Conservation (phyloP, 2,888 invertebrate genomes). For the Syrista parreyssii region DNA sequence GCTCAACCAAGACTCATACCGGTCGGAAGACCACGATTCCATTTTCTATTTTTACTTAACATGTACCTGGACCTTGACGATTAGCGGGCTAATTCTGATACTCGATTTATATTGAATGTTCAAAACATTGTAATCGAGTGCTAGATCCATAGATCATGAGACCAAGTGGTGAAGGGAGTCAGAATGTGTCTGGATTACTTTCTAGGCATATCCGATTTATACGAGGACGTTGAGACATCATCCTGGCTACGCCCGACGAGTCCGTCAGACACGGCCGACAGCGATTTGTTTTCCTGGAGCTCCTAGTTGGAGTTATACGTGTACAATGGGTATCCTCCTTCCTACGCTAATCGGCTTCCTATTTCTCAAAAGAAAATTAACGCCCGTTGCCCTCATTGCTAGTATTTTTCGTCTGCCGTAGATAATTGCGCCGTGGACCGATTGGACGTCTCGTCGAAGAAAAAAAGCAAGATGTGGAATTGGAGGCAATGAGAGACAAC, state of each 20-base stretch:
- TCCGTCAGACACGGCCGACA: constrained; percentile 42
- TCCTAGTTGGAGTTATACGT: neutral
- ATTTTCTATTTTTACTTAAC: neutral
- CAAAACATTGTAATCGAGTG: neutral
- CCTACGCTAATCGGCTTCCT: constrained; percentile 52
- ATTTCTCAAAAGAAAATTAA: constrained; percentile 41
- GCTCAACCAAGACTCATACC: neutral
- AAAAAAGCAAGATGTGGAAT: no score
- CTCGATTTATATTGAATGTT: neutral
- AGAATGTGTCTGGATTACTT: constrained; percentile 1
- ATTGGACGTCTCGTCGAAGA: constrained; percentile 25
- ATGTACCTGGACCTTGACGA: constrained; percentile 3
- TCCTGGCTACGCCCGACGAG: constrained; percentile 51
- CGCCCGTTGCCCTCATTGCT: constrained; percentile 25
- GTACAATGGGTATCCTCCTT: constrained; percentile 24
- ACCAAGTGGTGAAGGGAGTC: neutral
- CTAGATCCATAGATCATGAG: neutral
- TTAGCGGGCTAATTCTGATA: constrained; percentile 10
- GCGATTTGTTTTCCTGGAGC: constrained; percentile 7
- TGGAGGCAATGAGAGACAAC: neutral
- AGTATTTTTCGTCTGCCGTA: constrained; percentile 30
- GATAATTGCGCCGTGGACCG: constrained; percentile 24
- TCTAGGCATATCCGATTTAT: constrained; percentile 30
- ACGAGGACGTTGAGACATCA: constrained; percentile 54
- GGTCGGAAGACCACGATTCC: neutral